phyloP scores from a whole-genome alignment of 2,888 invertebrate genomes.

The Lamellibrachia satsuma region DNA sequence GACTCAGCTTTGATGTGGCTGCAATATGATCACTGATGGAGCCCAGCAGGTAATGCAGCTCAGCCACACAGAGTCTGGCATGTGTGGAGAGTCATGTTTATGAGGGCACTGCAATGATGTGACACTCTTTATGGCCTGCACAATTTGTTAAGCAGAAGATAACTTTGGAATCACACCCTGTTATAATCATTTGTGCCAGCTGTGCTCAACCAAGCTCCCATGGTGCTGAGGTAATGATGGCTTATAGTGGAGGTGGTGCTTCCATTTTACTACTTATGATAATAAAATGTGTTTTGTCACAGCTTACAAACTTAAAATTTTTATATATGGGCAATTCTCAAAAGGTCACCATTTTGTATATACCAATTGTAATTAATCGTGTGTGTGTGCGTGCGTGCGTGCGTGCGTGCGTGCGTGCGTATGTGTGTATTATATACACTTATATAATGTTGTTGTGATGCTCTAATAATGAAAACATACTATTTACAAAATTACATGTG shows the following conservation, averaged over 20 bases:
- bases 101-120: background rate
- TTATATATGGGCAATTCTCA: too few species aligned
- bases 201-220: background rate
- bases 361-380: too few species aligned
- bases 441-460: too few species aligned
- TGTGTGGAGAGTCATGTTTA: background rate
- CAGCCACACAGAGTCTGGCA: background rate
- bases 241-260: background rate
- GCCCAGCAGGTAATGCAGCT: background rate
- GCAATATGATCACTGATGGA: background rate
- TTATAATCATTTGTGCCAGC: background rate
- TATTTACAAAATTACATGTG: too few species aligned
- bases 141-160: slow-evolving; percentile 3
- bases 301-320: too few species aligned
- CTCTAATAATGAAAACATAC: too few species aligned
- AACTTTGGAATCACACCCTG: background rate
- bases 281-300: too few species aligned
- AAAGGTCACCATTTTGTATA: too few species aligned
- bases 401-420: too few species aligned
- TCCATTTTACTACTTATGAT: background rate
- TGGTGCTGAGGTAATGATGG: background rate
- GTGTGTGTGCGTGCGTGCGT: too few species aligned
- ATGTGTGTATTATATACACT: too few species aligned
- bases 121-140: background rate
- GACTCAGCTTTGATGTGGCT: slow-evolving; percentile 1